phyloP scores from a whole-genome alignment of 2,113 vertebrate species.

The Oryzias woworae region DNA sequence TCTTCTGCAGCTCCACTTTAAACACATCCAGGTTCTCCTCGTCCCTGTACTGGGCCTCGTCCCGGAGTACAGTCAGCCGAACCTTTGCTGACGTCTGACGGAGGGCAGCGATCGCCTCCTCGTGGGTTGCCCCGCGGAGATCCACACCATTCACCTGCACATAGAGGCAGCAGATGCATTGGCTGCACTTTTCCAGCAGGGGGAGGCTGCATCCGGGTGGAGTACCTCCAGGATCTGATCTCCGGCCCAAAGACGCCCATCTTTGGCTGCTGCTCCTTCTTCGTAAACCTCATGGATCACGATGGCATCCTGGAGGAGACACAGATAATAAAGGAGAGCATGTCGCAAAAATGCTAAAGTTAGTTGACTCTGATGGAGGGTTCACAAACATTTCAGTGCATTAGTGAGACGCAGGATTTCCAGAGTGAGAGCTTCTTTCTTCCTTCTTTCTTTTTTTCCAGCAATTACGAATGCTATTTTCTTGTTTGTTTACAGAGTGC shows the following conservation, averaged over 20 bases:
- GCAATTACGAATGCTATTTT: no score
- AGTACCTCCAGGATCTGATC: slow-evolving; percentile 94
- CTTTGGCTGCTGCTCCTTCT: slow-evolving; percentile 93
- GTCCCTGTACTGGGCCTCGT: slow-evolving; percentile 86
- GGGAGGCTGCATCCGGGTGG: neutral
- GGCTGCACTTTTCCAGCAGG: slow-evolving; percentile 12
- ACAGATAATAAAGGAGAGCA: accelerated
- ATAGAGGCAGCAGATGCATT: neutral
- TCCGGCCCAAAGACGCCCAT: slow-evolving; percentile 93
- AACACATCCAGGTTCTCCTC: slow-evolving; percentile 90
- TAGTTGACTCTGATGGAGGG: neutral
- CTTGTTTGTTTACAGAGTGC: no score
- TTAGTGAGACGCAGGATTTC: no score
- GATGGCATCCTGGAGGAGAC: slow-evolving; percentile 85
- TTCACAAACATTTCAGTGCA: no score
- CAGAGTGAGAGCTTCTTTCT: no score
- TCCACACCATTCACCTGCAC: slow-evolving; percentile 89
- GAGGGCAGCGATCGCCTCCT: slow-evolving; percentile 90
- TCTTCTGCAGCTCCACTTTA: slow-evolving; percentile 88
- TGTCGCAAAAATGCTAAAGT: neutral
- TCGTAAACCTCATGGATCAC: slow-evolving; percentile 98
- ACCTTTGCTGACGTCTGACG: slow-evolving; percentile 90
- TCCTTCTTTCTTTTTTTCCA: no score
- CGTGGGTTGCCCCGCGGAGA: slow-evolving; percentile 85
- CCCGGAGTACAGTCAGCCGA: slow-evolving; percentile 85